Evolutionary conservation across 2,888 invertebrate species (phyloP).

Genomic region (Cephus pygmeus): DNA sequence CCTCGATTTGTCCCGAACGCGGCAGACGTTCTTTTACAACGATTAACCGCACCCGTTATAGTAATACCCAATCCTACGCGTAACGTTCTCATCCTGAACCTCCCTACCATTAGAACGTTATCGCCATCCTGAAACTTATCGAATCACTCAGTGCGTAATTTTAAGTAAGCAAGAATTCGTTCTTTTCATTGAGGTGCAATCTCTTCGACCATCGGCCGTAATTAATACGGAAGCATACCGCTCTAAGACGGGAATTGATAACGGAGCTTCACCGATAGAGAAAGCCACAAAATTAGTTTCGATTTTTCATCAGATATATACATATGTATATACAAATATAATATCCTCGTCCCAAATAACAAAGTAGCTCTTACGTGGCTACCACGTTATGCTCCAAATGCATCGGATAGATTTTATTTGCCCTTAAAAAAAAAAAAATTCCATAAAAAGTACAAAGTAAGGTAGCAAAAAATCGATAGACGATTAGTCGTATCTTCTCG

Average conservation of each 20-base stretch:
- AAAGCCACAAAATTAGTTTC: not conserved
- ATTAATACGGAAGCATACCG: not conserved
- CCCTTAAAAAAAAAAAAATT: not conserved
- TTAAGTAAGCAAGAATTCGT: not conserved
- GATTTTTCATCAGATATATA: not conserved
- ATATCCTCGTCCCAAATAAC: not conserved
- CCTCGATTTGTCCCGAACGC: not conserved
- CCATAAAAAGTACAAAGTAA: not conserved
- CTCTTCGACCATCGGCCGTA: not conserved
- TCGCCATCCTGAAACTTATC: not conserved
- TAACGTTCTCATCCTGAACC: not conserved
- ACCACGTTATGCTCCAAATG: not conserved
- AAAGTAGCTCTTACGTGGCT: not conserved
- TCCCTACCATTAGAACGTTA: not conserved
- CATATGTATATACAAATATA: not conserved
- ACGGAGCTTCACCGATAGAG: not conserved
- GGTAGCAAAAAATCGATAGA: slow-evolving; percentile 26
- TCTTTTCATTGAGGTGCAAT: not conserved
- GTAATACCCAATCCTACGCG: not conserved
- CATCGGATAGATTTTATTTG: not conserved
- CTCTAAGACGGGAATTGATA: not conserved
- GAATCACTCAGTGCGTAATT: not conserved
- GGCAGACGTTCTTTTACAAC: slow-evolving; percentile 1
- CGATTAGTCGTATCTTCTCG: slow-evolving; percentile 19
- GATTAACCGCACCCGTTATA: not conserved